These are phyloP conservation scores for Pipistrellus pipistrellus DNA, from an alignment of 2,797 vertebrate genomes.

Conservation along the genomic window DNA sequence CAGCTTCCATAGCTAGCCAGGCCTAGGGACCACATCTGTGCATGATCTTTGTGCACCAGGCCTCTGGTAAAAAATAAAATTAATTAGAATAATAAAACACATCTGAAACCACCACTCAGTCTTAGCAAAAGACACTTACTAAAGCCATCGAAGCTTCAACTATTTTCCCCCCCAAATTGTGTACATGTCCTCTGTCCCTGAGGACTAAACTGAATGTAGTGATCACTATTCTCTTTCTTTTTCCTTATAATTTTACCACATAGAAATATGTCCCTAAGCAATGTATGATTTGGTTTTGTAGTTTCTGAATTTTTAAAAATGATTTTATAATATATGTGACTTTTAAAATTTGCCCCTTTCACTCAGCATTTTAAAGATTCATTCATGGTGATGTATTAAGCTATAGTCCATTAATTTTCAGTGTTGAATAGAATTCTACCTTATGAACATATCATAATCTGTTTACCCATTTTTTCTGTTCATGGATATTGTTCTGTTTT, in stretches of 20 bases:
- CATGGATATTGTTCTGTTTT: not conserved
- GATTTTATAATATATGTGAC: not conserved
- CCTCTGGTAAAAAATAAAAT: not conserved
- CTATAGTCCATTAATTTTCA: not conserved
- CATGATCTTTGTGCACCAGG: no score
- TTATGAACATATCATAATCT: not conserved
- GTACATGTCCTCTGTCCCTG: not conserved
- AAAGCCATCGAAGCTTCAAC: not conserved
- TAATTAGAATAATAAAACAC: not conserved
- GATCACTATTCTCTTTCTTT: not conserved
- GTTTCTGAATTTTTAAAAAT: conserved; percentile 45
- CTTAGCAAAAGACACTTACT: not conserved
- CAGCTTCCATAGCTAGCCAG: no score
- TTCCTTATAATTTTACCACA: not conserved
- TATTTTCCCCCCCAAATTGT: not conserved
- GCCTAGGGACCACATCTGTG: no score
- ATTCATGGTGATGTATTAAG: not conserved
- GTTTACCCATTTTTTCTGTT: not conserved
- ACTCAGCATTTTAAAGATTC: not conserved
- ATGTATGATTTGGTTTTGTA: not conserved
- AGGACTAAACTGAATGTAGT: not conserved
- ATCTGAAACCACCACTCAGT: not conserved
- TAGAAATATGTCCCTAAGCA: not conserved
- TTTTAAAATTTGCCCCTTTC: conserved; percentile 11
- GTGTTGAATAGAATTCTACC: not conserved